Conservation (phyloP, 35 echinoderm and acorn worm genomes). For the Strongylocentrotus purpuratus region DNA sequence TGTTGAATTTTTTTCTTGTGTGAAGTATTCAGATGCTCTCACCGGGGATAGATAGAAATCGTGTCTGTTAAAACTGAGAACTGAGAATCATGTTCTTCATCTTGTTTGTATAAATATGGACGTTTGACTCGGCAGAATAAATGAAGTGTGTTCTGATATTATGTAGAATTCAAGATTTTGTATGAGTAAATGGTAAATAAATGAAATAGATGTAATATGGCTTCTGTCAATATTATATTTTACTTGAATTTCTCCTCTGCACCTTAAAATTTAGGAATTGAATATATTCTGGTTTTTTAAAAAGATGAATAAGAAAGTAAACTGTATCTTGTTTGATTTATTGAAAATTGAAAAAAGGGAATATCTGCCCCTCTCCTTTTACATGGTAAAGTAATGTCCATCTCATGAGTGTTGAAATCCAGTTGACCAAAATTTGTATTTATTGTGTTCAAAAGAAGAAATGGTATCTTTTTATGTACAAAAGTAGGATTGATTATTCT, state of each 20-base stretch:
- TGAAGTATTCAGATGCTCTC: background rate
- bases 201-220: background rate
- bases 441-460: background rate
- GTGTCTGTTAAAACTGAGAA: background rate
- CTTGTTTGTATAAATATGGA: background rate
- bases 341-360: background rate
- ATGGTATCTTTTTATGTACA: background rate
- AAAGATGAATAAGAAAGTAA: background rate
- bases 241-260: background rate
- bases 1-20: background rate
- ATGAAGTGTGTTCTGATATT: background rate
- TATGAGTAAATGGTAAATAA: background rate
- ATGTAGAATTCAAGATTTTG: background rate
- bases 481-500: conserved; percentile 11
- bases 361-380: background rate
- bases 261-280: background rate
- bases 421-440: conserved; percentile 9
- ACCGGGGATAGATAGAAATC: background rate
- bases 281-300: background rate
- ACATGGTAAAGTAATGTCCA: background rate
- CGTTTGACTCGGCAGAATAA: background rate
- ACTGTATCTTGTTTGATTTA: background rate
- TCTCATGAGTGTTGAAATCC: background rate
- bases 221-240: background rate
- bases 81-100: conserved; percentile 2